A percentile compares a stretch with the other conserved stretches of the same genome.
Evolutionary conservation across 2,797 vertebrate species (phyloP).

Genomic region (Lateolabrax maculatus): DNA sequence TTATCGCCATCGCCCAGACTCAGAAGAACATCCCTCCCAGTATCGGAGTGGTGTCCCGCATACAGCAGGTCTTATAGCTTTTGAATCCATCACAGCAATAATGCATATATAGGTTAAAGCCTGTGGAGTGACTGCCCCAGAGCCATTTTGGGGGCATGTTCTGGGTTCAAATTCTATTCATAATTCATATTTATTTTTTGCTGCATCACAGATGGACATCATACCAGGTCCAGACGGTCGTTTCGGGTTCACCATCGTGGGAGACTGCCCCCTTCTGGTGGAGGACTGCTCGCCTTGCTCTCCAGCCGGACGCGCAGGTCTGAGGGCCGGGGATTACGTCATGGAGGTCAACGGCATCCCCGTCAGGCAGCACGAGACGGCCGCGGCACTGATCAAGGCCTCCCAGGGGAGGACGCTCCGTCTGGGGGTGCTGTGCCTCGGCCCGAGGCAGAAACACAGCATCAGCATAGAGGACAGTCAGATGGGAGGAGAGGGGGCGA

Average conservation of each 20-base stretch:
- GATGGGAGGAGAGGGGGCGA: constrained; percentile 66
- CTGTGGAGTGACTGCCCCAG: background rate
- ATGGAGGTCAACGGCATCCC: constrained; percentile 91
- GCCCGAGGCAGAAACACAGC: constrained; percentile 78
- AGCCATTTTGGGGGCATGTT: background rate
- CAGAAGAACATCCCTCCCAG: constrained; percentile 95
- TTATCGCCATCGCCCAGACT: constrained; percentile 88
- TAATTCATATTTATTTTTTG: background rate
- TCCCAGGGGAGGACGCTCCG: constrained; percentile 82
- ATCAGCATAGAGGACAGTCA: constrained; percentile 75
- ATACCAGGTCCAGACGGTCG: constrained; percentile 82
- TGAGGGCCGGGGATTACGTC: constrained; percentile 89
- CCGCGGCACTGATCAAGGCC: constrained; percentile 83
- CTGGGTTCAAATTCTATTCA: background rate
- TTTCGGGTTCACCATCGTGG: constrained; percentile 89
- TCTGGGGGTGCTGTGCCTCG: constrained; percentile 90
- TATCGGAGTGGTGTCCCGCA: constrained; percentile 94
- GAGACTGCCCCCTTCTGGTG: constrained; percentile 88
- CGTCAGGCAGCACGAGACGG: constrained; percentile 84
- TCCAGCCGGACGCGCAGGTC: constrained; percentile 86
- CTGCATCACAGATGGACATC: constrained; percentile 80
- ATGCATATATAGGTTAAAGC: background rate
- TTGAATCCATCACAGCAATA: background rate
- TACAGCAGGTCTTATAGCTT: constrained; percentile 81
- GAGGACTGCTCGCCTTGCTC: constrained; percentile 88